phyloP scores from a whole-genome alignment of 2,113 vertebrate species.

The Paracanthobrama guichenoti region DNA sequence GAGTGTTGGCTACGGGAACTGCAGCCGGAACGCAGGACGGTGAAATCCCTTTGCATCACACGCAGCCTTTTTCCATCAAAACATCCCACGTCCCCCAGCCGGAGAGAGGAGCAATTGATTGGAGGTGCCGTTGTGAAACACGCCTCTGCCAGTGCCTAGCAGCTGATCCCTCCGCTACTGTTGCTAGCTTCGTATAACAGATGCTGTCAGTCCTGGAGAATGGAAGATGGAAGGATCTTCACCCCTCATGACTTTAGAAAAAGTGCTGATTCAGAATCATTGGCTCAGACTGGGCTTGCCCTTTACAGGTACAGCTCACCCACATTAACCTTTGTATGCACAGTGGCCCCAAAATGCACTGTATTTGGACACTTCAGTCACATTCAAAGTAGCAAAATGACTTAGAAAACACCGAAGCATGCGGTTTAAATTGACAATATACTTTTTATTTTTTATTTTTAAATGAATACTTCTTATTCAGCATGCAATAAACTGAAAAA shows the following conservation, averaged over 20 bases:
- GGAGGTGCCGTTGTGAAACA: constrained; percentile 10
- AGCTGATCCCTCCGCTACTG: neutral
- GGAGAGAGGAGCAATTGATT: constrained; percentile 22
- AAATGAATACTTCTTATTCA: neutral
- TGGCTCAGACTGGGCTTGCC: constrained; percentile 8
- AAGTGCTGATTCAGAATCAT: constrained; percentile 34
- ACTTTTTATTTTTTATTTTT: neutral
- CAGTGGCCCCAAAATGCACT: neutral
- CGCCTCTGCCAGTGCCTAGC: neutral
- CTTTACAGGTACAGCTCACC: neutral
- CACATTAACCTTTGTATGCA: neutral
- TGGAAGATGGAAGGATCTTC: constrained; percentile 17
- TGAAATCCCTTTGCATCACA: constrained; percentile 23
- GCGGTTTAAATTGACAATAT: neutral
- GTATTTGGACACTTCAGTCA: no score
- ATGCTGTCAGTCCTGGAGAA: neutral
- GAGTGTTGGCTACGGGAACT: constrained; percentile 47
- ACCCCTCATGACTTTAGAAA: neutral
- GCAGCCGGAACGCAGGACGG: constrained; percentile 38
- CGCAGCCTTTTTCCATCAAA: constrained; percentile 37
- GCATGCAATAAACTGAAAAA: neutral
- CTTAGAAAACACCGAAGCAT: neutral
- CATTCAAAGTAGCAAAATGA: neutral
- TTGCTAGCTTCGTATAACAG: neutral
- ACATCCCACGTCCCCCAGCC: constrained; percentile 36